Evolutionary conservation across 2,797 vertebrate genomes (phyloP), one percentile per base, ranked within the genome.

Genomic region (Naso thynnoides): DNA sequence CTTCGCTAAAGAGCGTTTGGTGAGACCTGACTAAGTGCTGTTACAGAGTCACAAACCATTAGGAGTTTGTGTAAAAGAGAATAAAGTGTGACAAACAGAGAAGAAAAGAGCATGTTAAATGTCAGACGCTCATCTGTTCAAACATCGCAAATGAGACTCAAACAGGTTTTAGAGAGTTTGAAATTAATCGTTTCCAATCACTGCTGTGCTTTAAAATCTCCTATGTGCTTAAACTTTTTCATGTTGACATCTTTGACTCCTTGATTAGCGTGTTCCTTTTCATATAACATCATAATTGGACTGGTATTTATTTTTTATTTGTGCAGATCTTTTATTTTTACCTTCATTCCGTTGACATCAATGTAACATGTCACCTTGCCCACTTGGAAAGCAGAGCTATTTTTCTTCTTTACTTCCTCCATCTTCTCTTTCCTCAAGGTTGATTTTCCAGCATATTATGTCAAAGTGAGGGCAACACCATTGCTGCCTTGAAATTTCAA

Each of bases 1-100:
- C 82, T 91, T 90, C 79, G 70, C 81, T 89, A 85, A 90, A 83
- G 79, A 90, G 85, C 86, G 90, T 90, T 89, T 89, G 86, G 83
- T 87, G 88, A 81, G 88, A 85, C 82, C 73, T 65, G 83, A 81
- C 78, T 83, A 69, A 86, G 82, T 68, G 81, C 78, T 70, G 79
- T 88, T 87, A 87, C 80, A 87, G 84, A 84, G 81, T 90, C 79
- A 63, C 42, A 67, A 77, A 81, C 76, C 76, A 86, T 91, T 86
- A 84, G 63, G 73, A 81, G 70, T 85, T 76, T 69, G 65, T 71
- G 69, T 79, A 78, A 78, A 81, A 63, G 59, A 78, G 36, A 70
- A 24, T 4, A 36, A 63, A 73, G 60, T 24, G 21, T 44, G 52
- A 67, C 59, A 47, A 55, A 49, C 19, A 47, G n/a, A 53, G 50